Conservation (phyloP, 2,888 invertebrate genomes). For the Leptinotarsa juncta region DNA sequence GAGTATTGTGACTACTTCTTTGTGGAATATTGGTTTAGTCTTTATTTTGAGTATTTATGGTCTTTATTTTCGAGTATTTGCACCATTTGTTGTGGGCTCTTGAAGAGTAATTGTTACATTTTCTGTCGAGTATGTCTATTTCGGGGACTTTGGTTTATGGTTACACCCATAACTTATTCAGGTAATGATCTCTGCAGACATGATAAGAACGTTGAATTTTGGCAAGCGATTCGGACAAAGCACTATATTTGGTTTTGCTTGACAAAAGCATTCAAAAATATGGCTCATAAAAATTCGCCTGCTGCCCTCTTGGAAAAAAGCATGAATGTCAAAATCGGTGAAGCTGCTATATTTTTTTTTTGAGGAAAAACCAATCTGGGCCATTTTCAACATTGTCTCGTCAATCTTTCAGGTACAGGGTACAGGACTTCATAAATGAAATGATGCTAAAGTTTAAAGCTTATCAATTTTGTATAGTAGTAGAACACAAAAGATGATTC, state of each 20-base stretch:
- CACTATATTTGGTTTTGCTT: background rate
- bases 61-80: slow-evolving; percentile 45
- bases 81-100: slow-evolving; percentile 34
- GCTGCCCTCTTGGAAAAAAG: too few species aligned
- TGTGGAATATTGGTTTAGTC: slow-evolving; percentile 58
- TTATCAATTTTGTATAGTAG: too few species aligned
- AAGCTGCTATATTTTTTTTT: too few species aligned
- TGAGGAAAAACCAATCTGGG: too few species aligned
- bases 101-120: slow-evolving; percentile 33
- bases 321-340: too few species aligned
- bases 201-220: slow-evolving; percentile 12
- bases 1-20: slow-evolving; percentile 55
- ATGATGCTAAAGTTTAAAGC: too few species aligned
- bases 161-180: background rate
- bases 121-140: slow-evolving; percentile 17
- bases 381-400: too few species aligned
- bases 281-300: too few species aligned
- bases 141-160: slow-evolving; percentile 10
- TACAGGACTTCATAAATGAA: too few species aligned
- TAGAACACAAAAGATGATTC: too few species aligned
- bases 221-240: slow-evolving; percentile 11
- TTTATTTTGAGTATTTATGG: slow-evolving; percentile 52
- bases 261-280: background rate
- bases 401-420: too few species aligned
- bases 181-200: background rate